These are phyloP conservation scores for Conger conger DNA, from an alignment of 2,113 vertebrate species.

Conservation along the genomic window DNA sequence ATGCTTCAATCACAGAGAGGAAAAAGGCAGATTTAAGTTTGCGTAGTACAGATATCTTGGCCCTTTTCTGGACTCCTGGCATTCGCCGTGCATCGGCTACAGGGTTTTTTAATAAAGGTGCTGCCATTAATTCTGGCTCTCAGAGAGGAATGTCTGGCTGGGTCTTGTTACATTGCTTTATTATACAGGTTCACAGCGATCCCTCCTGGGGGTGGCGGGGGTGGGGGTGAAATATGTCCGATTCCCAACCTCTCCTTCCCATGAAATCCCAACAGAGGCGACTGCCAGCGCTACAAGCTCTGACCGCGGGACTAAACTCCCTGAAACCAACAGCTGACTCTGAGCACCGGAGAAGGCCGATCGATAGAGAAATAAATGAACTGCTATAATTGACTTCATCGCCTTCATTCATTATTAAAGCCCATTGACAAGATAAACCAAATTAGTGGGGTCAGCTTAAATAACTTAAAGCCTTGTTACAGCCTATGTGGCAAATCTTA, in stretches of 20 bases:
- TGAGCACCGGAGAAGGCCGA: conserved; percentile 19
- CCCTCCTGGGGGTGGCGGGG: conserved; percentile 17
- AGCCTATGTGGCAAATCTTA: conserved; percentile 31
- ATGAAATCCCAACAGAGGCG: background rate
- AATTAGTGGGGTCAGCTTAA: conserved; percentile 30
- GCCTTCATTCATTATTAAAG: conserved; percentile 52
- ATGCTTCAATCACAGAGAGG: background rate
- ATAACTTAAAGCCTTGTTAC: conserved; percentile 35
- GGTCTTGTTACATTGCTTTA: background rate
- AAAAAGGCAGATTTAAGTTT: background rate
- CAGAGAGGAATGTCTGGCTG: background rate
- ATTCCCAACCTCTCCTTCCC: background rate
- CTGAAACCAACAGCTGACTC: conserved; percentile 25
- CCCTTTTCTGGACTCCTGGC: background rate
- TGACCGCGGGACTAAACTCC: background rate
- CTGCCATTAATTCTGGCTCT: background rate
- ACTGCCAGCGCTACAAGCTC: background rate
- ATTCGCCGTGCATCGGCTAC: background rate
- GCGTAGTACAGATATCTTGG: background rate
- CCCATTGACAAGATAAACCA: conserved; percentile 42
- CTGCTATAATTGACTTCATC: conserved; percentile 41
- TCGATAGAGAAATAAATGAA: conserved; percentile 45
- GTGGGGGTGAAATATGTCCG: background rate
- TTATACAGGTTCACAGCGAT: conserved; percentile 24
- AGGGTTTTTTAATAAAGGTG: background rate